Base-by-base conservation (phyloP, 2,113 vertebrate species). In the Abramis brama region DNA sequence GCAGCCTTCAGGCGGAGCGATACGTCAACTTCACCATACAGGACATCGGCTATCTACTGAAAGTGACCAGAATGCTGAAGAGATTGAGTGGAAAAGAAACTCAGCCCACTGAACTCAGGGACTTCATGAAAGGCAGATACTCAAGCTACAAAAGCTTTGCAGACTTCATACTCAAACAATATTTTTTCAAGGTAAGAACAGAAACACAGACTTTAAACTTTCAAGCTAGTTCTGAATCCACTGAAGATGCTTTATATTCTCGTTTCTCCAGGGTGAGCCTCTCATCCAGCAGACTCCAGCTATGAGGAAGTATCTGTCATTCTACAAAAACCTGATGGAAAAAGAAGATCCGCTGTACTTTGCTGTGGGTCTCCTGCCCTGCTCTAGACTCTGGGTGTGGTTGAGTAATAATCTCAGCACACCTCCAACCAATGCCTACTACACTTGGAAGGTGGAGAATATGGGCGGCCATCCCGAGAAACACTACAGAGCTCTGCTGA, bases 321-420 rank as follows among this genome's bases (percentile, higher is more conserved):
- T 39, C 39, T 90, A 88, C 86, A 55, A 9, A 52, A 0, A 21
- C 4, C 17, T 79, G 33, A 78, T 88, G 85, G 2, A 43, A 21
- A 71, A 39, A n/a, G 59, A 68, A 10, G 70, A 90, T 3, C 50
- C 82, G 4, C 19, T 90, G 17, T 89, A 87, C 79, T 89, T 90
- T 57, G 85, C 75, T 21, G 86, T 89, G 7, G 88, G 85, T 71
- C 86, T 90, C 10, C 70, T 89, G 57, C 89, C 86, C 30, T 90
- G 89, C 57, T 0, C 83, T 27, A 85, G 82, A 80, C 86, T 89
- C 52, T 90, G 89, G 88, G 5, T 55, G 25, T 89, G 79, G 88
- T 52, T 89, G 70, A 62, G 75, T 15, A 43, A 89, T 10, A 82
- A 84, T 19, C 57, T 89, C 47, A 36, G 60, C 9, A 83, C 78